Conservation (phyloP, 35 echinoderm and acorn worm species). For the Nesometra sesokonis region DNA sequence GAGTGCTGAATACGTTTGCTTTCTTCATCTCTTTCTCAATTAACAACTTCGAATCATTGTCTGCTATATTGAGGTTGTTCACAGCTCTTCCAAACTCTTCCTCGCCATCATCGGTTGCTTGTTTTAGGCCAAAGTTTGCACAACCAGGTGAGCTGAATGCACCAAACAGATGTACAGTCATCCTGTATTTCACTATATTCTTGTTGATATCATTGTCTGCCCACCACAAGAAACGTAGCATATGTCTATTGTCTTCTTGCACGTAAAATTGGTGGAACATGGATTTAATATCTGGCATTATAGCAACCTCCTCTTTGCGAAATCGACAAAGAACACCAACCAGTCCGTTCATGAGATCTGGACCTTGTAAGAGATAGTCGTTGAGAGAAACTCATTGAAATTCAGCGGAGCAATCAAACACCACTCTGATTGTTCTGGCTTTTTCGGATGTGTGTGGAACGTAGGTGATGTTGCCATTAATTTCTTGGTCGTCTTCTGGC, state of each 20-base stretch:
- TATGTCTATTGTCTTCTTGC: not conserved
- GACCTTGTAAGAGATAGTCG: constrained; percentile 2
- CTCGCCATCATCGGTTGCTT: constrained; percentile 21
- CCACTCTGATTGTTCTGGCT: not conserved
- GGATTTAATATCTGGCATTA: constrained; percentile 14
- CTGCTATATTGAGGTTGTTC: not conserved
- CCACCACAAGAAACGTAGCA: not conserved
- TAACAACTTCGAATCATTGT: not conserved
- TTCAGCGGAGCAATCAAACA: constrained; percentile 20
- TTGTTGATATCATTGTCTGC: not conserved
- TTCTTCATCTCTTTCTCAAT: not conserved
- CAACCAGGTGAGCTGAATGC: not conserved
- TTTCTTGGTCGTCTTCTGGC: not conserved
- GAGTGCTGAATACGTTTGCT: not conserved
- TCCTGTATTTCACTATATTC: not conserved
- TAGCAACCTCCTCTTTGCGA: not conserved
- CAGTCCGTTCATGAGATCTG: not conserved
- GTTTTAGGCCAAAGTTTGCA: constrained; percentile 52
- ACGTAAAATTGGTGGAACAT: constrained; percentile 41
- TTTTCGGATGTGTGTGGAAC: not conserved
- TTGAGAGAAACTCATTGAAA: constrained; percentile 1
- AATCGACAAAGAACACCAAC: constrained; percentile 16
- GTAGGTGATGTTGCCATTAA: not conserved
- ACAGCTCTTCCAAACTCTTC: constrained; percentile 14
- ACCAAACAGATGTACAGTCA: not conserved